These are phyloP conservation scores for Chloromyia formosa DNA, from an alignment of 2,888 invertebrate species.

Conservation along the genomic window DNA sequence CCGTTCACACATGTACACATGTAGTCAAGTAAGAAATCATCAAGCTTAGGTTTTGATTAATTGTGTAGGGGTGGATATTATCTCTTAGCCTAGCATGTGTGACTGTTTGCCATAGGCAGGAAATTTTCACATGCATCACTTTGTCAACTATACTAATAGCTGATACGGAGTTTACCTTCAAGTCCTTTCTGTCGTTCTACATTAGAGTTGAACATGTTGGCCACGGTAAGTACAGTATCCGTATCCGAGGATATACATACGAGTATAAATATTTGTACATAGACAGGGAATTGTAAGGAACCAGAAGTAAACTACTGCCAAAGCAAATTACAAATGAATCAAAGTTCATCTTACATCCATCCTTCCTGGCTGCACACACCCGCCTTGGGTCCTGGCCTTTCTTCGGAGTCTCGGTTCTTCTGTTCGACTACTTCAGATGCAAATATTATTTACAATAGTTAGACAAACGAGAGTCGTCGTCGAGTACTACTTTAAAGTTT, in stretches of 20 bases:
- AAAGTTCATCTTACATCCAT: slow-evolving; percentile 36
- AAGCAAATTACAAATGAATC: slow-evolving; percentile 41
- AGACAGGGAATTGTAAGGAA: slow-evolving; percentile 15
- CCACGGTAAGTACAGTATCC: too few species aligned
- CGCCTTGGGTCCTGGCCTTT: slow-evolving; percentile 12
- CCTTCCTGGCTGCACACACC: slow-evolving; percentile 13
- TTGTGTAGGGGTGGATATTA: slow-evolving; percentile 28
- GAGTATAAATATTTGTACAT: neutral
- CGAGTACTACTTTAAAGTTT: slow-evolving; percentile 37
- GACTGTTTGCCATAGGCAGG: slow-evolving; percentile 30
- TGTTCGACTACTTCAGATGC: slow-evolving; percentile 29
- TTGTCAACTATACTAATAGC: slow-evolving; percentile 38
- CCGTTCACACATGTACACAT: neutral
- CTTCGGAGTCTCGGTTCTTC: neutral
- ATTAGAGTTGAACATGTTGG: neutral
- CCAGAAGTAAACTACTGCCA: slow-evolving; percentile 33
- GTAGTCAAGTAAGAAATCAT: slow-evolving; percentile 29
- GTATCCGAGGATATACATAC: neutral
- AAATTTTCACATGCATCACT: slow-evolving; percentile 33
- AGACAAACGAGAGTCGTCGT: slow-evolving; percentile 13
- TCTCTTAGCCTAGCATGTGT: slow-evolving; percentile 26
- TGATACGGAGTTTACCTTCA: slow-evolving; percentile 22
- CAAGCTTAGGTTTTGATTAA: slow-evolving; percentile 39
- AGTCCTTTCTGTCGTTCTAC: neutral
- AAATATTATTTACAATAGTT: slow-evolving; percentile 41